Evolutionary conservation across 2,113 vertebrate genomes (phyloP).

Genomic region (Antidorcas marsupialis): DNA sequence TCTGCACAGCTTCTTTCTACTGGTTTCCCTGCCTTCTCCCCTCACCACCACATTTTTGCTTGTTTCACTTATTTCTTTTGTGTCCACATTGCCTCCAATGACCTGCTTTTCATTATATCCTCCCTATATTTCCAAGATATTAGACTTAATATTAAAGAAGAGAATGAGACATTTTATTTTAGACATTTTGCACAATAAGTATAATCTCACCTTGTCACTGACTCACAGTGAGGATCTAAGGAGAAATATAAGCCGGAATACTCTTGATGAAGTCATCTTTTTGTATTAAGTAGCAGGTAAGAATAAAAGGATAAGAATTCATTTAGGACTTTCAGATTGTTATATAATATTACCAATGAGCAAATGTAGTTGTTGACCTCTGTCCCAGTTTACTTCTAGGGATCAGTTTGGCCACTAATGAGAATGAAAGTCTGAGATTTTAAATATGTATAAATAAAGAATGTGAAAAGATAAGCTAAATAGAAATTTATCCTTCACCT

Average conservation of each 20-base stretch:
- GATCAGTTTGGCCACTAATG: background rate
- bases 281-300: background rate
- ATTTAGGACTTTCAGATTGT: background rate
- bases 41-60: background rate
- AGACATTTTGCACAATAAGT: background rate
- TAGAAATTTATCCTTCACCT: background rate
- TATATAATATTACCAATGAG: background rate
- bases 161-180: background rate
- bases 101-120: background rate
- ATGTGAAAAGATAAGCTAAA: background rate
- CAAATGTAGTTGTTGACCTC: background rate
- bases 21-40: background rate
- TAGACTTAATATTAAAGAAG: background rate
- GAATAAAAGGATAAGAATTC: slow-evolving; percentile 13
- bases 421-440: background rate
- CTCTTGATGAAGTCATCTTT: background rate
- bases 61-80: background rate
- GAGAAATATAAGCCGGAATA: background rate
- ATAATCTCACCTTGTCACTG: background rate
- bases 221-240: background rate
- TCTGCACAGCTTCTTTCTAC: background rate
- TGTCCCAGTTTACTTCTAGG: background rate
- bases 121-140: background rate
- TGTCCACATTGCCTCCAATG: background rate
- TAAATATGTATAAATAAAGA: background rate